These are phyloP conservation scores for Sebastes schlegelii DNA, from an alignment of 2,113 vertebrate genomes.

Conservation along the genomic window DNA sequence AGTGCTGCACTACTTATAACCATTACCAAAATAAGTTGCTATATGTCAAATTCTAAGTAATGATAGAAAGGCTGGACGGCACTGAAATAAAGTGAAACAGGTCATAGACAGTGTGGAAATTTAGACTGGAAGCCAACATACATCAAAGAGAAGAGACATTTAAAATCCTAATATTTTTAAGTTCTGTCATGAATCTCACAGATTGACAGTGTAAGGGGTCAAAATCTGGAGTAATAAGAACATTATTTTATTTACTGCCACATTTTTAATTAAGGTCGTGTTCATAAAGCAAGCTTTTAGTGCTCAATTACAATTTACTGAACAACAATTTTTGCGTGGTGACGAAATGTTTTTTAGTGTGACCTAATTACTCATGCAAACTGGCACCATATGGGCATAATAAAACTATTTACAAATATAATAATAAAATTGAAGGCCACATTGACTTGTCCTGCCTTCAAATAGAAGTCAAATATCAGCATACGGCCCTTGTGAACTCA, in stretches of 20 bases:
- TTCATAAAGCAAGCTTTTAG: neutral
- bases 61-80: neutral
- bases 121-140: neutral
- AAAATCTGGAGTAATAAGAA: neutral
- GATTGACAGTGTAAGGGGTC: neutral
- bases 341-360: neutral
- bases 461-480: conserved; percentile 35
- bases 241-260: neutral
- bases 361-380: neutral
- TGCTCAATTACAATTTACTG: neutral
- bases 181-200: neutral
- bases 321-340: neutral
- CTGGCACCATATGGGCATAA: neutral
- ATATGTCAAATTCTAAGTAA: conserved; percentile 11
- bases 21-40: conserved; percentile 1
- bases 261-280: neutral
- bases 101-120: neutral
- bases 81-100: neutral
- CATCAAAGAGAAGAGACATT: neutral
- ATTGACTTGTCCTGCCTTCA: conserved; percentile 12
- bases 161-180: neutral
- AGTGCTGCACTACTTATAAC: neutral
- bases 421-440: neutral
- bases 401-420: neutral
- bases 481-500: conserved; percentile 13